Percentiles rank a stretch among this genome's conserved stretches.
Conservation (phyloP, 2,113 vertebrate species). For the Oostethus manadensis region DNA sequence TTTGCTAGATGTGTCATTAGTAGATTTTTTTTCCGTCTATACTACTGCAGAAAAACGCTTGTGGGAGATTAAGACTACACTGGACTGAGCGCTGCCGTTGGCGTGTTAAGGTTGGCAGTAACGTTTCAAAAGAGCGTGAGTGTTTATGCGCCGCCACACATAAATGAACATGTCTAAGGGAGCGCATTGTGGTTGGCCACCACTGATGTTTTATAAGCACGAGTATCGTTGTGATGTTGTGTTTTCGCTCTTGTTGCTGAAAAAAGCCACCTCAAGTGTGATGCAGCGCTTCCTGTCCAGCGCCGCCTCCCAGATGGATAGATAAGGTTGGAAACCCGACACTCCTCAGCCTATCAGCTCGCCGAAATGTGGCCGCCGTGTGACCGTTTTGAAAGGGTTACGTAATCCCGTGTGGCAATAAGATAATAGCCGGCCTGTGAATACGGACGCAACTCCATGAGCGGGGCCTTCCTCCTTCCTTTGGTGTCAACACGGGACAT, state of each 20-base stretch:
- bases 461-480: conserved; percentile 36
- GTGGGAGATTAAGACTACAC: no score
- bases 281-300: conserved; percentile 6
- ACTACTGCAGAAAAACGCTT: no score
- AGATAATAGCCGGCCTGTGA: conserved; percentile 17
- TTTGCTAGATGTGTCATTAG: no score
- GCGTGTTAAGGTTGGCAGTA: no score
- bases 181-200: no score
- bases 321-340: conserved; percentile 43
- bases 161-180: no score
- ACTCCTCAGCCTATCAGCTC: conserved; percentile 8
- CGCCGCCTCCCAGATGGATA: conserved; percentile 5
- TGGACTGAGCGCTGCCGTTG: no score
- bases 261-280: conserved; percentile 23
- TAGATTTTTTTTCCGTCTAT: no score
- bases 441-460: conserved; percentile 1
- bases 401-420: conserved; percentile 18
- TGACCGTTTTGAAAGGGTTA: conserved; percentile 15
- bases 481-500: conserved; percentile 7
- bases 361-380: conserved; percentile 6
- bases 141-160: no score
- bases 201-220: no score
- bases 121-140: no score
- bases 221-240: background rate
- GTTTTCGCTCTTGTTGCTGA: background rate